Percentiles rank a stretch among this genome's conserved stretches.
Evolutionary conservation across 2,113 vertebrate genomes (phyloP).

Genomic region (Spea multiplicata): DNA sequence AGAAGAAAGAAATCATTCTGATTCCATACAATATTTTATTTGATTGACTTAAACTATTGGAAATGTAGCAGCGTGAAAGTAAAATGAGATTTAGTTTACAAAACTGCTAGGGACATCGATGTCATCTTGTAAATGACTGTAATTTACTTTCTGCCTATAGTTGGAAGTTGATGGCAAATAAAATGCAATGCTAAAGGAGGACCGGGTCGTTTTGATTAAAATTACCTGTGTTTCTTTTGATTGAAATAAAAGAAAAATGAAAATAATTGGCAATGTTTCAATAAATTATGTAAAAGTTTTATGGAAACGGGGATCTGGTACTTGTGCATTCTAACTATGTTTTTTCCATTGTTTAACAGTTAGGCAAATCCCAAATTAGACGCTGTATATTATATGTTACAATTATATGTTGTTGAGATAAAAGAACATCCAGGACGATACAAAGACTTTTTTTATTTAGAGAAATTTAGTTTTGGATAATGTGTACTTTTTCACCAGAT

Average conservation of each 20-base stretch:
- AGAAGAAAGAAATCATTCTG: slow-evolving; percentile 35
- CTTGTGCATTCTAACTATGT: not conserved
- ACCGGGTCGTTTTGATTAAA: slow-evolving; percentile 41
- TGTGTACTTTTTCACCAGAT: too few relatives aligned
- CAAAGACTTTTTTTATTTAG: too few relatives aligned
- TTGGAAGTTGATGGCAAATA: slow-evolving; percentile 41
- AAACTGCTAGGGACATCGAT: slow-evolving; percentile 34
- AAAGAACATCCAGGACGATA: too few relatives aligned
- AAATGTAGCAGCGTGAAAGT: slow-evolving; percentile 35
- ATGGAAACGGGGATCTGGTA: not conserved
- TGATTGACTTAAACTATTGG: slow-evolving; percentile 45
- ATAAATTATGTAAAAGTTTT: slow-evolving; percentile 19
- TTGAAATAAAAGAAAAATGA: slow-evolving; percentile 42
- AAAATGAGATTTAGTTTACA: slow-evolving; percentile 39
- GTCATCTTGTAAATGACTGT: slow-evolving; percentile 43
- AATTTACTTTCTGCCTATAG: slow-evolving; percentile 39
- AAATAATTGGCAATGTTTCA: slow-evolving; percentile 30
- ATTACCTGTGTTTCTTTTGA: slow-evolving; percentile 39
- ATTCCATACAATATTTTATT: slow-evolving; percentile 42
- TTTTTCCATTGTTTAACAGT: not conserved
- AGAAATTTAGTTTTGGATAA: too few relatives aligned
- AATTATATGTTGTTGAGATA: too few relatives aligned
- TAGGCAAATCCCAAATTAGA: not conserved
- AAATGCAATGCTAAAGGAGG: slow-evolving; percentile 25
- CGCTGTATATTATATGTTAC: too few relatives aligned